phyloP scores from a whole-genome alignment of 2,888 invertebrate species.

The Netelia fuscicornis region DNA sequence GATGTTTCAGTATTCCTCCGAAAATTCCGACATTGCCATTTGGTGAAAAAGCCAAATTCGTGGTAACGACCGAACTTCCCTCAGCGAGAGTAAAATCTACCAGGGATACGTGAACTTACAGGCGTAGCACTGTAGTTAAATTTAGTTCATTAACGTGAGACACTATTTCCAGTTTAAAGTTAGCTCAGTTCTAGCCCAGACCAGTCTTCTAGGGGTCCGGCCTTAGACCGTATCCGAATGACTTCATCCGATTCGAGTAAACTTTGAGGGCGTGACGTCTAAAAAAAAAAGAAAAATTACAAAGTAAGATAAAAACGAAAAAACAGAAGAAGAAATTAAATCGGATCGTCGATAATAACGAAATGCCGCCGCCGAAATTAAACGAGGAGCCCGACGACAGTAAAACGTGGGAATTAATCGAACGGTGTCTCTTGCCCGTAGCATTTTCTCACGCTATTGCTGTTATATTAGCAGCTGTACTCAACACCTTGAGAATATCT shows the following conservation, averaged over 20 bases:
- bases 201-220: slow-evolving; percentile 70
- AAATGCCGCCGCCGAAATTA: slow-evolving; percentile 78
- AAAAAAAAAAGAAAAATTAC: slow-evolving; percentile 35
- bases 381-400: slow-evolving; percentile 82
- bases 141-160: slow-evolving; percentile 82
- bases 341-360: slow-evolving; percentile 47
- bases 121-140: slow-evolving; percentile 81
- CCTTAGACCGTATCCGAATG: slow-evolving; percentile 68
- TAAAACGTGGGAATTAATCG: slow-evolving; percentile 88
- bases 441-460: slow-evolving; percentile 93
- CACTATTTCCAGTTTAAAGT: slow-evolving; percentile 83
- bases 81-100: slow-evolving; percentile 70
- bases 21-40: neutral
- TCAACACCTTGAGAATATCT: slow-evolving; percentile 91
- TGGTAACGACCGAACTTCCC: slow-evolving; percentile 33
- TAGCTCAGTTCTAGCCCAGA: slow-evolving; percentile 82
- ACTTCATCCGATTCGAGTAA: slow-evolving; percentile 61
- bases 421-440: slow-evolving; percentile 91
- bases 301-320: slow-evolving; percentile 12
- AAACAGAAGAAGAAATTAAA: slow-evolving; percentile 64
- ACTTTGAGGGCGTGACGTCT: slow-evolving; percentile 43
- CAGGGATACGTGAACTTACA: slow-evolving; percentile 77
- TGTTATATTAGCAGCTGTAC: slow-evolving; percentile 90
- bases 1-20: too few species aligned
- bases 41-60: slow-evolving; percentile 39